These are phyloP conservation scores for Talpa occidentalis DNA, from an alignment of 2,113 vertebrate species.

Conservation along the genomic window DNA sequence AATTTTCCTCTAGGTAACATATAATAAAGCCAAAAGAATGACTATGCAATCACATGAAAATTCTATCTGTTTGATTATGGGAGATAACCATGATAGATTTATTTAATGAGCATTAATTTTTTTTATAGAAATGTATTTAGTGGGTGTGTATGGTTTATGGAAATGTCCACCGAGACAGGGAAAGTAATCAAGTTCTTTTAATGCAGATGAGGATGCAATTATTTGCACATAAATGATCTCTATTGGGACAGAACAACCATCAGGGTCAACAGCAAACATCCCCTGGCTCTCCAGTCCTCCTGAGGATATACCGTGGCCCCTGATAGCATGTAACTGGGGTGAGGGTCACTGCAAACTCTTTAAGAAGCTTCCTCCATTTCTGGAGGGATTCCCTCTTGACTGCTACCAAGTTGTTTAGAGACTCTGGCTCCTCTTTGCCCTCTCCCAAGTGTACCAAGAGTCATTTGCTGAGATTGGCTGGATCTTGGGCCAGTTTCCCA, in stretches of 20 bases:
- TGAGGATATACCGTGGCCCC: not conserved
- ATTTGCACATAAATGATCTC: not conserved
- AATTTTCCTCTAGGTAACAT: not conserved
- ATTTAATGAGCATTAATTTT: constrained; percentile 5
- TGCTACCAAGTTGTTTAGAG: not conserved
- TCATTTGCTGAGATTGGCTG: not conserved
- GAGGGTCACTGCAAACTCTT: not conserved
- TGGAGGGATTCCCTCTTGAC: not conserved
- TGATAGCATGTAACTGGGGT: not conserved
- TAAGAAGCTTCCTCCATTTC: constrained; percentile 15
- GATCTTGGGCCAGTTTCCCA: not conserved
- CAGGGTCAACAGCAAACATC: not conserved
- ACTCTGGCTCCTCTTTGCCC: not conserved
- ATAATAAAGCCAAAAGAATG: not conserved
- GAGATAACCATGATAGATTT: not conserved
- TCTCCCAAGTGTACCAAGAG: not conserved
- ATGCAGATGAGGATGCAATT: not conserved
- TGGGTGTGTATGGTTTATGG: not conserved
- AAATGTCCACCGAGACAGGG: not conserved
- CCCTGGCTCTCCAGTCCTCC: not conserved
- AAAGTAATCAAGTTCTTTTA: not conserved
- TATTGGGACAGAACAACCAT: not conserved
- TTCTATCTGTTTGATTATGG: not conserved
- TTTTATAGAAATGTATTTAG: not conserved
- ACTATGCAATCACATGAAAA: not conserved